These are phyloP conservation scores for Trichogramma evanescens DNA, from an alignment of 2,888 invertebrate genomes.

Conservation along the genomic window DNA sequence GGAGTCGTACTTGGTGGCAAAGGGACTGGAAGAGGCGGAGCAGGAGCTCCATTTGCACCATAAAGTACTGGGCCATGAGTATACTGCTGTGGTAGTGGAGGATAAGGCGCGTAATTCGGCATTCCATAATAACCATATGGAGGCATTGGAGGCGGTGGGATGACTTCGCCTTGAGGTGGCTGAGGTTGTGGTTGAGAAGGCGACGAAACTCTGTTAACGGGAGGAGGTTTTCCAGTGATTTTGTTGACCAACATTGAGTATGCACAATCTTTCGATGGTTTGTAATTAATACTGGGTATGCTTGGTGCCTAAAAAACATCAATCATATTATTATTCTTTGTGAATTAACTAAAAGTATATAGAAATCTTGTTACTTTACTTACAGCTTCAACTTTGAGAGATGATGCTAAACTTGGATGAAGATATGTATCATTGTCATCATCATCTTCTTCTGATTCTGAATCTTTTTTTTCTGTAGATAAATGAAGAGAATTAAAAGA, in stretches of 20 bases:
- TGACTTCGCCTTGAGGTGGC: conserved; percentile 25
- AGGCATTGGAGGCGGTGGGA: conserved; percentile 30
- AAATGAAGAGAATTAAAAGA: conserved; percentile 19
- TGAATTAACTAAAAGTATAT: conserved; percentile 8
- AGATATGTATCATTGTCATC: conserved; percentile 63
- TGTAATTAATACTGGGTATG: conserved; percentile 64
- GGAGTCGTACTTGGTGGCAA: conserved; percentile 11
- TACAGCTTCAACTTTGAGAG: conserved; percentile 61
- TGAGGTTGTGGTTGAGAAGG: conserved; percentile 18
- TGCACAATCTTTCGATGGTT: conserved; percentile 78
- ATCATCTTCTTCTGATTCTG: conserved; percentile 47
- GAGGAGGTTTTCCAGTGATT: conserved; percentile 62
- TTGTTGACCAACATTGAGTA: conserved; percentile 83
- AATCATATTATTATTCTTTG: conserved; percentile 14
- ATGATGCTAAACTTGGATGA: conserved; percentile 70
- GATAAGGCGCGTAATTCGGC: conserved; percentile 33
- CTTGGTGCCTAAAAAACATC: conserved; percentile 50
- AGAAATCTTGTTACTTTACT: conserved; percentile 40
- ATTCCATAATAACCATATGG: conserved; percentile 35
- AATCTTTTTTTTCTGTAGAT: conserved; percentile 32
- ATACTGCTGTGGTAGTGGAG: conserved; percentile 40
- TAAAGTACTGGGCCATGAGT: conserved; percentile 44
- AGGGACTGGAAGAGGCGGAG: conserved; percentile 16
- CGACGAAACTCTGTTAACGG: conserved; percentile 21
- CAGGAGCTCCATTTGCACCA: conserved; percentile 30